Evolutionary conservation across 2,797 vertebrate species (phyloP), one percentile per base, ranked within the genome.

Genomic region (Enteromius anoplus): DNA sequence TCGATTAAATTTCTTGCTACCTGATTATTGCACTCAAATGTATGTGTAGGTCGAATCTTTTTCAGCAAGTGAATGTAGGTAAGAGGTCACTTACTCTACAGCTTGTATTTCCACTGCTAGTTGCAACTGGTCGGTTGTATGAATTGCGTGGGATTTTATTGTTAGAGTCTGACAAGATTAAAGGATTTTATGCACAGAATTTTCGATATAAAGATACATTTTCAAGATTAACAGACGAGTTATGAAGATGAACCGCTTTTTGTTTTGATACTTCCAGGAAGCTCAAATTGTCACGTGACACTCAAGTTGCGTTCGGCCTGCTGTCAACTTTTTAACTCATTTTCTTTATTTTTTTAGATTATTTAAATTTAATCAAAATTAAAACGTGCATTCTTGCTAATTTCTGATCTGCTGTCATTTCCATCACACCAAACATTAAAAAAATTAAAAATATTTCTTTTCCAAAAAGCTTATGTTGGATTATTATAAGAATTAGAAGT

Each of bases 31-130:
- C 42, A 51, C 62, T 17, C 1, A 10, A 21, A 2, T 45, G 4
- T 32, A 69, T 58, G 75, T 10, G 64, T 40, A 64, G 5, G 75
- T 78, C 12, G 19, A 23, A 11, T 34, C 2, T 75, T 68, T 76
- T 68, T 69, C 23, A 70, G 75, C 9, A 17, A 69, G 26, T 53
- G 17, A 76, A 81, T 86, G 81, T 87, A 87, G 88, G 88, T 87
- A 80, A 88, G 34, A 64, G 87, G 82, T 75, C 85, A 85, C 19
- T 69, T 5, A 60, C 21, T 49, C 15, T 49, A 5, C 23, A n/a
- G 32, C 19, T 55, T 34, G 45, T 17, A 12, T 49, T 77, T 47
- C 3, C 45, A 47, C 17, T 42, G 51, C 64, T 66, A 45, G 23
- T 21, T 34, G 12, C 40, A 34, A 23, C 19, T 37, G 19, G 21